Conservation (phyloP, 2,888 invertebrate species). For the Lacanobia oleracea region DNA sequence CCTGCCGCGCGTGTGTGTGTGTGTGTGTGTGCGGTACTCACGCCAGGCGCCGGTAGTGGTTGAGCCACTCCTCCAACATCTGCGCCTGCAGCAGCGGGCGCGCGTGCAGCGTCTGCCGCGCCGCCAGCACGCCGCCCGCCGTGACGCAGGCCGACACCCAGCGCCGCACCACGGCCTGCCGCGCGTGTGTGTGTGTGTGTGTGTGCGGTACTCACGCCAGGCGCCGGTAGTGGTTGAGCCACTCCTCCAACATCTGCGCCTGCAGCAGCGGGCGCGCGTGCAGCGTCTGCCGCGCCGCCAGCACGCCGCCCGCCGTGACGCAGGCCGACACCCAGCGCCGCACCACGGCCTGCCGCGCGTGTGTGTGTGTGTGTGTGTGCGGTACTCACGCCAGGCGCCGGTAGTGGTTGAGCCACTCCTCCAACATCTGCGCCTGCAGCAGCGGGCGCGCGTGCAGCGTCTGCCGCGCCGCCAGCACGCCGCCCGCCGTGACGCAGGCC, state of each 20-base stretch:
- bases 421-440: constrained; percentile 95
- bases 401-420: constrained; percentile 98
- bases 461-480: constrained; percentile 95
- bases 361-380: too few species aligned
- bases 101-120: constrained; percentile 95
- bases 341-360: constrained; percentile 48
- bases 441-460: constrained; percentile 96
- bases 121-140: constrained; percentile 93
- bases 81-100: constrained; percentile 96
- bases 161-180: constrained; percentile 59
- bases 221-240: constrained; percentile 98
- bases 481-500: constrained; percentile 76
- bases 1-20: constrained; percentile 21
- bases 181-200: too few species aligned
- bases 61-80: constrained; percentile 97
- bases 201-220: constrained; percentile 89
- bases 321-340: constrained; percentile 59
- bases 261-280: constrained; percentile 97
- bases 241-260: constrained; percentile 96
- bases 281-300: constrained; percentile 95
- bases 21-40: constrained; percentile 74
- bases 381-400: constrained; percentile 92
- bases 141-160: constrained; percentile 57
- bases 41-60: constrained; percentile 96
- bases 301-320: constrained; percentile 89